These are phyloP conservation scores for Pandion haliaetus DNA, from an alignment of 2,113 vertebrate genomes.

Conservation along the genomic window DNA sequence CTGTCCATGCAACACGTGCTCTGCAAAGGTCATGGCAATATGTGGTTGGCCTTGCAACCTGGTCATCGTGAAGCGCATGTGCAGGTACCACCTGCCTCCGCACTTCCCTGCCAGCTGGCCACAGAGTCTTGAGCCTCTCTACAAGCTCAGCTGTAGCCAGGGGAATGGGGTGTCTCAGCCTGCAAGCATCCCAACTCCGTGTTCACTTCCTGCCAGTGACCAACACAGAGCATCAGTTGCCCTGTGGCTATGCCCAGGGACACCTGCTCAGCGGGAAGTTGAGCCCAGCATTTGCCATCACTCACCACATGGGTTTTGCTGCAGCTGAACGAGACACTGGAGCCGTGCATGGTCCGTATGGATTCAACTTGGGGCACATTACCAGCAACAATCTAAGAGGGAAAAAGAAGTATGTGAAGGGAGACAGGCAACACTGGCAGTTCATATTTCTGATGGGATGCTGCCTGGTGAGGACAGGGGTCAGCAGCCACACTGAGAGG, in stretches of 20 bases:
- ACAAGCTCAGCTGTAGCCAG: background rate
- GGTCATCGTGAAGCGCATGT: background rate
- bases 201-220: background rate
- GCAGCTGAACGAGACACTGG: slow-evolving; percentile 80
- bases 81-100: background rate
- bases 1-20: background rate
- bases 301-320: slow-evolving; percentile 81
- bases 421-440: background rate
- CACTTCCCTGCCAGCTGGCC: background rate
- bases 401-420: background rate
- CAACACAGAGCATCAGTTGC: background rate
- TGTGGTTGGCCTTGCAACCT: background rate
- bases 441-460: background rate
- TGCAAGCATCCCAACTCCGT: background rate
- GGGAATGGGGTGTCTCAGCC: background rate
- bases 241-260: background rate
- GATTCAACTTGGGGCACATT: slow-evolving; percentile 56
- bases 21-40: background rate
- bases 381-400: slow-evolving; percentile 66
- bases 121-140: background rate
- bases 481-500: background rate
- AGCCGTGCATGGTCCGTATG: slow-evolving; percentile 84
- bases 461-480: background rate
- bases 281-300: background rate
- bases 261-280: background rate